Evolutionary conservation across 2,888 invertebrate species (phyloP).

Genomic region (Dusona sp.): DNA sequence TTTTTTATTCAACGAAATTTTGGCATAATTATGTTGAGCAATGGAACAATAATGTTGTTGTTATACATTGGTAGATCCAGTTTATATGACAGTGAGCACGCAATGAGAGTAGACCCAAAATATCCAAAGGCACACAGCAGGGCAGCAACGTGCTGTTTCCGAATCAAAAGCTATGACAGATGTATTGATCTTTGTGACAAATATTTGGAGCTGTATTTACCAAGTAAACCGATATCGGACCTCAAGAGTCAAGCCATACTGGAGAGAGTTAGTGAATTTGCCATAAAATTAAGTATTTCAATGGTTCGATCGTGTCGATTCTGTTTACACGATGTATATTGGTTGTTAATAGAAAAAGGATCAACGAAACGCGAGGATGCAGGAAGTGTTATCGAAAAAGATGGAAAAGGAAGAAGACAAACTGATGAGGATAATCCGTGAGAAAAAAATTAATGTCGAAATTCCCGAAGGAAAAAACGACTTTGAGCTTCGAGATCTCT

Average conservation of each 20-base stretch:
- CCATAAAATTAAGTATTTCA: background rate
- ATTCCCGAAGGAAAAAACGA: conserved; percentile 85
- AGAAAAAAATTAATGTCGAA: conserved; percentile 84
- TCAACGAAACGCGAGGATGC: conserved; percentile 86
- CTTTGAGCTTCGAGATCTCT: conserved; percentile 86
- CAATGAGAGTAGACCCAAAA: conserved; percentile 90
- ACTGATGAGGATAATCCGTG: conserved; percentile 84
- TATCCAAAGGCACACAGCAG: conserved; percentile 92
- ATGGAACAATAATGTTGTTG: conserved; percentile 27
- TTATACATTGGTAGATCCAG: conserved; percentile 86
- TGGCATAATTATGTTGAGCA: background rate
- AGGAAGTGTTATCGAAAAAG: conserved; percentile 84
- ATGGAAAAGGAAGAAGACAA: conserved; percentile 84
- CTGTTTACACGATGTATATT: background rate
- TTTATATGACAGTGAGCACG: conserved; percentile 92
- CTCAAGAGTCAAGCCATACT: conserved; percentile 86
- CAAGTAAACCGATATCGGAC: conserved; percentile 85
- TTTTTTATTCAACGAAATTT: background rate
- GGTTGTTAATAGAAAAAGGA: conserved; percentile 84
- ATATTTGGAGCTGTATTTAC: conserved; percentile 86
- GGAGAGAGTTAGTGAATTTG: conserved; percentile 82
- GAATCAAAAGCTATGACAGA: conserved; percentile 89
- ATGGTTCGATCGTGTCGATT: conserved; percentile 22
- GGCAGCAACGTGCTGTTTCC: conserved; percentile 91
- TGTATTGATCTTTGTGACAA: conserved; percentile 91